Conservation (phyloP, 1,140 invertebrate genomes). For the Ectropis grisescens region DNA sequence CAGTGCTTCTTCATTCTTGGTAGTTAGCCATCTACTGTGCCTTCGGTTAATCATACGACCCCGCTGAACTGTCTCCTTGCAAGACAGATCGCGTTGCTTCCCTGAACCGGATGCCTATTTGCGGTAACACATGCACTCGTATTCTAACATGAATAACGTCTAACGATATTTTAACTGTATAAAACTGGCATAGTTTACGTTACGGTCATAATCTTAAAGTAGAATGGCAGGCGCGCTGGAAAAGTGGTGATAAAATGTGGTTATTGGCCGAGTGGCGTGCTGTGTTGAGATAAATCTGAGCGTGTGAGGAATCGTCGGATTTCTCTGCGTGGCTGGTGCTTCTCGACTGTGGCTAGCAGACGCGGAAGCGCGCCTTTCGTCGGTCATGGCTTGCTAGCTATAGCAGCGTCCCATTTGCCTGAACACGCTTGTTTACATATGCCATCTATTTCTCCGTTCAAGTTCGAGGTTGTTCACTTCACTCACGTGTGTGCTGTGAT, state of each 20-base stretch:
- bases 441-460: conserved; percentile 31
- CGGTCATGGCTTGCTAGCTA: no score
- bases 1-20: no score
- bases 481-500: neutral
- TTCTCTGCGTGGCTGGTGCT: conserved; percentile 36
- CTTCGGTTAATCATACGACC: conserved; percentile 13
- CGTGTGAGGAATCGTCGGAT: conserved; percentile 12
- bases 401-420: conserved; percentile 46
- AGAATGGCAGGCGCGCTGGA: conserved; percentile 3
- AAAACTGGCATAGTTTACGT: conserved; percentile 15
- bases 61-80: conserved; percentile 16
- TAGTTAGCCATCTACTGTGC: conserved; percentile 2
- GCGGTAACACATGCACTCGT: neutral
- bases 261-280: conserved; percentile 10
- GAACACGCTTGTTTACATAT: conserved; percentile 40
- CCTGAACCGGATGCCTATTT: conserved; percentile 2
- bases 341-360: conserved; percentile 14
- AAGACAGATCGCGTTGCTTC: conserved; percentile 20
- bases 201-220: conserved; percentile 5
- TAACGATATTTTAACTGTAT: neutral
- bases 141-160: neutral
- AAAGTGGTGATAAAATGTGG: conserved; percentile 23
- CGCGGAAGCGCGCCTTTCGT: conserved; percentile 40
- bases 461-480: conserved; percentile 58
- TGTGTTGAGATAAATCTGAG: neutral